These are phyloP conservation scores for Riparia riparia DNA, from an alignment of 2,113 vertebrate genomes.

Conservation along the genomic window DNA sequence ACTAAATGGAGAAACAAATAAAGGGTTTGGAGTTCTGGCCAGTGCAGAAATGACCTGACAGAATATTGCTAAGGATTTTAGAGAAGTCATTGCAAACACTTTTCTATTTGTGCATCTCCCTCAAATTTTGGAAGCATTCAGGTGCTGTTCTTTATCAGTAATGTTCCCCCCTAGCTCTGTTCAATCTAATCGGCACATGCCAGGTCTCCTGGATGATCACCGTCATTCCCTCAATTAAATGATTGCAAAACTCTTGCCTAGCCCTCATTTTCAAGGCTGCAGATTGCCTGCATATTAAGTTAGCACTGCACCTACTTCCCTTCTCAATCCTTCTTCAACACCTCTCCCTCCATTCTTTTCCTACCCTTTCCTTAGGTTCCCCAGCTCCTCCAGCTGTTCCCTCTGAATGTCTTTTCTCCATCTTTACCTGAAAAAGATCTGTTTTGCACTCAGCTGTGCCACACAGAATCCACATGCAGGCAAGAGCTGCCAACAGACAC, in stretches of 20 bases:
- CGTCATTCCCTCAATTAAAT: background rate
- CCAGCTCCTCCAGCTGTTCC: background rate
- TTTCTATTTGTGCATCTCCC: background rate
- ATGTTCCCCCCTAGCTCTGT: background rate
- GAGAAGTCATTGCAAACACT: background rate
- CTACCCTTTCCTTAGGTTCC: background rate
- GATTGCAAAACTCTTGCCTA: background rate
- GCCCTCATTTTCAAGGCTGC: background rate
- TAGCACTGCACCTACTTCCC: background rate
- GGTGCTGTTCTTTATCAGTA: background rate
- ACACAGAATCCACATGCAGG: background rate
- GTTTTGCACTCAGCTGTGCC: background rate
- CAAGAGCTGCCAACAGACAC: rapidly evolving
- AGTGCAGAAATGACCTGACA: background rate
- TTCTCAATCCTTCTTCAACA: background rate
- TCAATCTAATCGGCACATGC: background rate
- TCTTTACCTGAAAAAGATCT: background rate
- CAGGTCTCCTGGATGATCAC: background rate
- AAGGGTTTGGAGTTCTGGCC: background rate
- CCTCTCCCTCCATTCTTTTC: background rate
- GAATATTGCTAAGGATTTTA: background rate
- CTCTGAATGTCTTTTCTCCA: background rate
- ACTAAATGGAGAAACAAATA: background rate
- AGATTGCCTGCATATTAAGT: background rate
- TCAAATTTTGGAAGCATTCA: background rate